Conservation (phyloP, 2,113 vertebrate species). For the Lophochroa leadbeateri region DNA sequence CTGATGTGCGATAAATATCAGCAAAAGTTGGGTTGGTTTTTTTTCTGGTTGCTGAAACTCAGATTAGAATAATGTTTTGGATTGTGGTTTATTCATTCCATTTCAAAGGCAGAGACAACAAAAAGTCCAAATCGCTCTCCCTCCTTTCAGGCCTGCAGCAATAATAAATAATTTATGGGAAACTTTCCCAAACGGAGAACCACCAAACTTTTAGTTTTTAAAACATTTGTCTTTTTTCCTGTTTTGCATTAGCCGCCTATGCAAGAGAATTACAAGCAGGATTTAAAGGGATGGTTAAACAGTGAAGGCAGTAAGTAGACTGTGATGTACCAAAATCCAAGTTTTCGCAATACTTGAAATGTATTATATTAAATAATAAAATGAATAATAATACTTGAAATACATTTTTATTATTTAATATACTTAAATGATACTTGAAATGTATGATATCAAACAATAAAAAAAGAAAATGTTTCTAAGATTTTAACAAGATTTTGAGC, state of each 20-base stretch:
- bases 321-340: neutral
- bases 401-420: neutral
- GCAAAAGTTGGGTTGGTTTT: neutral
- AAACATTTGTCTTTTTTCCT: neutral
- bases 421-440: neutral
- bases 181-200: neutral
- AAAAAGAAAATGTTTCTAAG: neutral
- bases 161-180: neutral
- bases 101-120: constrained; percentile 39
- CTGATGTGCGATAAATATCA: constrained; percentile 35
- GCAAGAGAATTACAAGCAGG: neutral
- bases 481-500: neutral
- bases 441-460: neutral
- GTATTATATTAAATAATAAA: neutral
- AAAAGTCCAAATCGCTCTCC: neutral
- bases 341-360: neutral
- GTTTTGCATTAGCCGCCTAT: neutral
- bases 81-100: constrained; percentile 22
- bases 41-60: neutral
- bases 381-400: neutral
- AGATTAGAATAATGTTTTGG: constrained; percentile 21
- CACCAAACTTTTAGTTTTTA: neutral
- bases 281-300: neutral
- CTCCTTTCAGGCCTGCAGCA: neutral
- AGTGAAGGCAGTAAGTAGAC: neutral